Evolutionary conservation across 2,113 vertebrate species (phyloP).

Genomic region (Indicator indicator): DNA sequence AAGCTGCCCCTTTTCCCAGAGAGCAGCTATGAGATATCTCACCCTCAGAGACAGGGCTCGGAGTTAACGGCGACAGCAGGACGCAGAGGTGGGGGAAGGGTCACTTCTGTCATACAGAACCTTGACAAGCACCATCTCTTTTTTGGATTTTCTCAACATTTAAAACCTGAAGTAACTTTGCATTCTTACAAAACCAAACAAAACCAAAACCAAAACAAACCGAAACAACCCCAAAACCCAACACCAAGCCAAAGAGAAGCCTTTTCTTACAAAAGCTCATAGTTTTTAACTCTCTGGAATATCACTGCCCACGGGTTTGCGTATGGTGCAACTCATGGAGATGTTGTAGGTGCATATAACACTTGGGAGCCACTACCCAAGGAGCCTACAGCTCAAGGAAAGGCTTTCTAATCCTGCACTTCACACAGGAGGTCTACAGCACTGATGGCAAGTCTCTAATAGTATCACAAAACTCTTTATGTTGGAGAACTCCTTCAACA

Average conservation of each 20-base stretch:
- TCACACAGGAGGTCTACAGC: background rate
- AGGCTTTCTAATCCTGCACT: background rate
- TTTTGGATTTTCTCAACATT: background rate
- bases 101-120: background rate
- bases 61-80: background rate
- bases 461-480: no score
- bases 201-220: no score
- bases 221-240: background rate
- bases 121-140: background rate
- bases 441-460: background rate
- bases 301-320: background rate
- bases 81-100: background rate
- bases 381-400: background rate
- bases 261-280: background rate
- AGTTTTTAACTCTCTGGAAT: background rate
- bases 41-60: background rate
- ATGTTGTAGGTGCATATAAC: rapidly evolving
- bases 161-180: background rate
- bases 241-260: background rate
- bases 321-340: background rate
- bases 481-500: no score
- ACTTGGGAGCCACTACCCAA: background rate
- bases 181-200: background rate
- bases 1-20: background rate
- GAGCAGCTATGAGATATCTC: background rate